Percentiles rank a stretch among this genome's conserved stretches.
Conservation (phyloP, 1,140 invertebrate genomes). For the Brachionus asplanchnoidis region DNA sequence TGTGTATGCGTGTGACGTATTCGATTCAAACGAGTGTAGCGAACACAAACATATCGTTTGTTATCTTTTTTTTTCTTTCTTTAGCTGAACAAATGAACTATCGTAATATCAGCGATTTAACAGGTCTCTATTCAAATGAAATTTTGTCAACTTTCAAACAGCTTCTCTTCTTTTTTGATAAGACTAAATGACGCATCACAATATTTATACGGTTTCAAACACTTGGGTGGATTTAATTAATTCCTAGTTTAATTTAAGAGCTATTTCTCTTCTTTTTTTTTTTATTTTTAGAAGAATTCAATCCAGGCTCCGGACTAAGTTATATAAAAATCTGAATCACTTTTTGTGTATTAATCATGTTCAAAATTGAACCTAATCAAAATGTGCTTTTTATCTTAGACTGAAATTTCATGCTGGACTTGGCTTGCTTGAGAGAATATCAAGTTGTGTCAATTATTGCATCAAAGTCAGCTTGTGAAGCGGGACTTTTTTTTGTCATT, state of each 20-base stretch:
- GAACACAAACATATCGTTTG: slow-evolving; percentile 4
- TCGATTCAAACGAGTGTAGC: neutral
- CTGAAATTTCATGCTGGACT: too few species aligned
- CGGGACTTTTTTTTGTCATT: too few species aligned
- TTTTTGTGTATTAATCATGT: neutral
- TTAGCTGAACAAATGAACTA: neutral
- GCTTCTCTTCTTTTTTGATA: neutral
- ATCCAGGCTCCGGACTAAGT: neutral
- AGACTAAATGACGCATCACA: neutral
- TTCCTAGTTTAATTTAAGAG: neutral
- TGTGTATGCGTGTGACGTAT: neutral
- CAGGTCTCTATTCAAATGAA: slow-evolving; percentile 21
- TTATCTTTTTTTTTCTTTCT: neutral
- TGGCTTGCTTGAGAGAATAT: too few species aligned
- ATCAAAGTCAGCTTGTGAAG: too few species aligned
- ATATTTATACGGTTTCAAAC: neutral
- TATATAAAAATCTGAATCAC: neutral
- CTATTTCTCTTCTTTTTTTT: neutral
- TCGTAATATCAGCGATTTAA: neutral
- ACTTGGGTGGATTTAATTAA: neutral
- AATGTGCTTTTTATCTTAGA: too few species aligned
- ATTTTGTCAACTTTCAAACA: slow-evolving; percentile 6
- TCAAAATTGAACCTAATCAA: too few species aligned
- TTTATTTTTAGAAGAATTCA: neutral
- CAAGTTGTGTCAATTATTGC: too few species aligned